Evolutionary conservation across 2,797 vertebrate species (phyloP), one percentile per base, ranked within the genome.

Genomic region (Coilia nasus): DNA sequence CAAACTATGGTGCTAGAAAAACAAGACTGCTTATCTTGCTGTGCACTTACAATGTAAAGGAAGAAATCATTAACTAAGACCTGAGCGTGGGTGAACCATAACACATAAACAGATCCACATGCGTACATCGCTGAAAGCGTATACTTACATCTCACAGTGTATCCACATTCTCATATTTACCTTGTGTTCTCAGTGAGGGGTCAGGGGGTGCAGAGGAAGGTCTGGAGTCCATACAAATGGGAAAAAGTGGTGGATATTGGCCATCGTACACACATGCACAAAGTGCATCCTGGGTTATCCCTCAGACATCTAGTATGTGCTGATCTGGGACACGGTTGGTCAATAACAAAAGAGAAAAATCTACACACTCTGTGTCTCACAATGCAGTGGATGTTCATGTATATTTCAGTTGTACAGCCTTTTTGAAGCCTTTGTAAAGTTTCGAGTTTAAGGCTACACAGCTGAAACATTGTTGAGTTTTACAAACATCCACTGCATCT

Each of bases 1-100:
- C 28, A 83, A 56, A 83, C 47, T 82, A 28, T 46, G 87, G 84
- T 85, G 84, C 84, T 85, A 87, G 67, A 85, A 62, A 85, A 78
- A 82, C 28, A 50, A 75, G 47, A 50, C 60, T 83, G 23, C 78
- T 82, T 35, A 54, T 25, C 47, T 75, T 80, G 47, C 31, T 71
- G 46, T 78, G 71, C 71, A 78, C 21, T 60, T 84, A 25, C 81
- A 57, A 64, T 14, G 35, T 50, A 86, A 56, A 75, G 19, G 25
- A 60, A 82, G 2, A 82, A 56, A 82, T 57, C 28, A 82, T 59
- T 41, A 82, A 82, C 35, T 21, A 75, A 71, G 35, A 78, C 17
- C 0, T 21, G 41, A 44, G 31, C 44, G 71, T 78, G 71, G 71
- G 56, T 54, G 60, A 82, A 71, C 21, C 25, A 64, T 54, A 41